These are phyloP conservation scores for zebrafish (Danio rerio) DNA, from an alignment of 2,113 vertebrate genomes.

Conservation along the genomic window GRCz12tu NC_133194.1:11281001-11281500, in stretches of 20 bases:
- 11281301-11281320: neutral
- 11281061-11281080: neutral
- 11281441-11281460: no score
- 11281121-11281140: conserved; percentile 36
- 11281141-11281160: conserved; percentile 3
- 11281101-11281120: conserved; percentile 31
- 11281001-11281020: conserved; percentile 20
- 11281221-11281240: conserved; percentile 18
- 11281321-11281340: neutral
- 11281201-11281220: neutral
- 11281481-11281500: no score
- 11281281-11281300: neutral
- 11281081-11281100: neutral
- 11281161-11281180: conserved; percentile 21
- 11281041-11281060: conserved; percentile 27
- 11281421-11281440: no score
- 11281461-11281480: no score
- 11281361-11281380: no score
- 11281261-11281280: neutral
- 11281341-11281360: no score
- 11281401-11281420: no score
- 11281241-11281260: neutral
- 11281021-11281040: conserved; percentile 8
- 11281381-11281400: no score
- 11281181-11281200: conserved; percentile 38